phyloP scores from a whole-genome alignment of 2,797 vertebrate species.

The Micropoecilia bifurca region DNA sequence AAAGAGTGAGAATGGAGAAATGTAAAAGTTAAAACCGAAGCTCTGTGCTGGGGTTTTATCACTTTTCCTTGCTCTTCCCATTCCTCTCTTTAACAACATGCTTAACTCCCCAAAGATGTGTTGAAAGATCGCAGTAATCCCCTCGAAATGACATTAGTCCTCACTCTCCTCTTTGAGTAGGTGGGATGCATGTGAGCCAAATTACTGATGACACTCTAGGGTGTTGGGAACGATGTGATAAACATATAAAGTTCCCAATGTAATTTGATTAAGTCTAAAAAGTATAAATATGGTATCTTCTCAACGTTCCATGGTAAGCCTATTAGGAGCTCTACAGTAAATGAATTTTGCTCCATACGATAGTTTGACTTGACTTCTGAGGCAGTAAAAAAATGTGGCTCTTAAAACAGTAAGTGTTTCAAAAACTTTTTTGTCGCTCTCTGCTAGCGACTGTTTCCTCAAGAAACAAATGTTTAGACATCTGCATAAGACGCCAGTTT shows the following conservation, averaged over 20 bases:
- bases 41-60: constrained; percentile 74
- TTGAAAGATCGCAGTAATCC: constrained; percentile 85
- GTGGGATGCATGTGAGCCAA: constrained; percentile 84
- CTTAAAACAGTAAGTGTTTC: constrained; percentile 25
- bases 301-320: constrained; percentile 71
- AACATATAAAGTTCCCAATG: constrained; percentile 82
- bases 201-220: constrained; percentile 84
- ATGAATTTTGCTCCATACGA: constrained; percentile 59
- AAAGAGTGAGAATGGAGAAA: constrained; percentile 69
- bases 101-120: constrained; percentile 82
- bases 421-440: constrained; percentile 32
- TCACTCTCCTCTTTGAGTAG: constrained; percentile 84
- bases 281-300: constrained; percentile 79
- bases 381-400: constrained; percentile 47
- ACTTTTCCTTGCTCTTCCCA: constrained; percentile 71
- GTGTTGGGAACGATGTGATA: constrained; percentile 79
- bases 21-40: constrained; percentile 80
- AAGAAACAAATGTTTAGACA: constrained; percentile 8
- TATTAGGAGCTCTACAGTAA: constrained; percentile 78
- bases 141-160: constrained; percentile 87
- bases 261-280: constrained; percentile 83
- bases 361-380: constrained; percentile 62
- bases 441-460: constrained; percentile 5
- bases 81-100: constrained; percentile 75
- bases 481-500: not conserved